Conservation (phyloP, 2,888 invertebrate species). For the Sarcophaga carnaria region DNA sequence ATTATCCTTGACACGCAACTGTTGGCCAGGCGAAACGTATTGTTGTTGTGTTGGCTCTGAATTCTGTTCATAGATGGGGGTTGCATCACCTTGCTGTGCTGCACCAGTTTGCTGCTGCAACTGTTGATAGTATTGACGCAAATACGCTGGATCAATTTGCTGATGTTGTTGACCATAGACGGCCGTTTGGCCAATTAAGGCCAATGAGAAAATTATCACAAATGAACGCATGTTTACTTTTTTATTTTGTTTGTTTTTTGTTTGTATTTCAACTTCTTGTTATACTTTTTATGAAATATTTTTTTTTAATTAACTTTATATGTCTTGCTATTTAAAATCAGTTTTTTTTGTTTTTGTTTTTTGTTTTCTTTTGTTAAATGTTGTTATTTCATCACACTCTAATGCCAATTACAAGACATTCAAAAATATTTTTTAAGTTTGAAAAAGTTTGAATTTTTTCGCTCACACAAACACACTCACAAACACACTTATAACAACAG, state of each 20-base stretch:
- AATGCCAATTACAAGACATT: slow-evolving; percentile 33
- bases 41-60: slow-evolving; percentile 82
- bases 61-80: slow-evolving; percentile 82
- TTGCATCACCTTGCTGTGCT: slow-evolving; percentile 81
- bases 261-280: slow-evolving; percentile 19
- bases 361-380: not conserved
- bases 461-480: not conserved
- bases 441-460: slow-evolving; percentile 1
- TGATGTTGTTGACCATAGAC: slow-evolving; percentile 78
- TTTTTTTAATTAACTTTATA: slow-evolving; percentile 37
- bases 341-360: slow-evolving; percentile 43
- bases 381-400: slow-evolving; percentile 64
- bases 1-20: slow-evolving; percentile 81
- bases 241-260: slow-evolving; percentile 43
- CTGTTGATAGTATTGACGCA: slow-evolving; percentile 81
- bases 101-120: slow-evolving; percentile 81
- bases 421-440: slow-evolving; percentile 6
- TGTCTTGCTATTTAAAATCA: slow-evolving; percentile 26
- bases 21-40: slow-evolving; percentile 82
- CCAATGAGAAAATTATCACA: slow-evolving; percentile 76
- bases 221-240: slow-evolving; percentile 74
- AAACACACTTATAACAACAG: slow-evolving; percentile 14
- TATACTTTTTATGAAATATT: slow-evolving; percentile 22
- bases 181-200: slow-evolving; percentile 69
- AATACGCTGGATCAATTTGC: slow-evolving; percentile 81